A percentile compares a stretch with the other conserved stretches of the same genome.
phyloP scores from a whole-genome alignment of 2,113 vertebrate genomes.

The Tachysurus vachellii region DNA sequence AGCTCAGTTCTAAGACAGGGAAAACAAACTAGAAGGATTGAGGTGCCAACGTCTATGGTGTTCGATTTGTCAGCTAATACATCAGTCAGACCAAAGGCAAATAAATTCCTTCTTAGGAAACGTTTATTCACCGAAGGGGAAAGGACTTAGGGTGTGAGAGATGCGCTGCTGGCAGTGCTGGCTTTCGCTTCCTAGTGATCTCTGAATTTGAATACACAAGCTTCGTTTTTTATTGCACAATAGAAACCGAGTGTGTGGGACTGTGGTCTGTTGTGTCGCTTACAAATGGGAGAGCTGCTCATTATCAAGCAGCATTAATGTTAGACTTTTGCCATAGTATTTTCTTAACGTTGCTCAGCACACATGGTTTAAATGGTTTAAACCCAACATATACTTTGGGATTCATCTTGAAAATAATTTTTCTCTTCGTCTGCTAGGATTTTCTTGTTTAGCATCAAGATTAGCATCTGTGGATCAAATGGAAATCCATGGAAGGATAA shows the following conservation, averaged over 20 bases:
- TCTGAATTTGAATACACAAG: not conserved
- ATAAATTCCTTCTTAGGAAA: constrained; percentile 7
- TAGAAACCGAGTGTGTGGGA: not conserved
- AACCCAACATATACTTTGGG: rapidly evolving
- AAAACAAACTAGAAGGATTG: constrained; percentile 48
- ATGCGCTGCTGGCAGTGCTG: not conserved
- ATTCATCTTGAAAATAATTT: not conserved
- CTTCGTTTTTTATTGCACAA: not conserved
- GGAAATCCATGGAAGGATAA: constrained; percentile 57
- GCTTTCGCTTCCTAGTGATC: not conserved
- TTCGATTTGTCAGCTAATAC: not conserved
- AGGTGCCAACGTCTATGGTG: not conserved
- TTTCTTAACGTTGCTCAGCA: not conserved
- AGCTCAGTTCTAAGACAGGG: constrained; percentile 50
- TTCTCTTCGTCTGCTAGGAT: not conserved
- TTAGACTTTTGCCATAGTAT: not conserved
- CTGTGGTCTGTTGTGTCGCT: not conserved
- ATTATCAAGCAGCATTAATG: not conserved
- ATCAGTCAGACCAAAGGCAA: not conserved
- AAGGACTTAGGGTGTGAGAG: not conserved
- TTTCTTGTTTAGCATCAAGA: not conserved
- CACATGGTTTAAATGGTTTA: not conserved
- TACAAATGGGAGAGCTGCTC: not conserved
- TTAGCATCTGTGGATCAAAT: not conserved
- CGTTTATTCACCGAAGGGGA: not conserved